Evolutionary conservation across 1,140 invertebrate species (phyloP), one percentile per base, ranked within the genome.

Genomic region (Muscidifurax raptorellus): DNA sequence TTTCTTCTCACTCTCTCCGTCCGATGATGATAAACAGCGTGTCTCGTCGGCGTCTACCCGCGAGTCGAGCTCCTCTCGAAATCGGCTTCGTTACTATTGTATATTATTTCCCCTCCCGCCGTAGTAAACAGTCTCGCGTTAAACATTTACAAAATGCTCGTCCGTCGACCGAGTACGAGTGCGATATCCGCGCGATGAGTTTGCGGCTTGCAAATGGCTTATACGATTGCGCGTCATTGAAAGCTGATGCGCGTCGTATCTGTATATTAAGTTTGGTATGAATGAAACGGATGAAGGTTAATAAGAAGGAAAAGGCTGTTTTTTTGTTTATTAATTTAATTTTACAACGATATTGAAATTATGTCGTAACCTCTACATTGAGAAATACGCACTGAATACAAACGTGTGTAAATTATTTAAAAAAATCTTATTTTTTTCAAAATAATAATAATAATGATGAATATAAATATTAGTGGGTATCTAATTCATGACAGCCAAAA

Each of bases 111-210:
- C 67, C 13, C 44, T 47, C 6, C 44, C 1, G 18, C 15, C 80
- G 25, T 72, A 59, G 18, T 81, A 81, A 81, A 81, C 67, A 71
- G 36, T 47, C 3, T 47, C 40, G 25, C 30, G 32, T 74, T 40
- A 74, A 74, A 74, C 72, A 74, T 74, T 74, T 74, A 74, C 72
- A 74, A 74, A 74, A 74, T 40, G 36, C 32, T 74, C 72, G 13
- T n/a, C 72, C 28, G 36, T 40, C 52, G 52, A 18, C 18, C 18
- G 52, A 59, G 52, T 59, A 59, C 18, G 52, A 22, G 52, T 22
- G 15, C 15, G 15, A 59, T 59, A 59, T 59, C 52, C 22, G 22
- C 52, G 18, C 18, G 72, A 74, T 74, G 36, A 74, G 72, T 74
- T 74, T 74, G 25, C 32, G 52, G 52, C 52, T 59, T 18, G 52